Evolutionary conservation across 2,113 vertebrate species (phyloP).

Genomic region (Alces alces): DNA sequence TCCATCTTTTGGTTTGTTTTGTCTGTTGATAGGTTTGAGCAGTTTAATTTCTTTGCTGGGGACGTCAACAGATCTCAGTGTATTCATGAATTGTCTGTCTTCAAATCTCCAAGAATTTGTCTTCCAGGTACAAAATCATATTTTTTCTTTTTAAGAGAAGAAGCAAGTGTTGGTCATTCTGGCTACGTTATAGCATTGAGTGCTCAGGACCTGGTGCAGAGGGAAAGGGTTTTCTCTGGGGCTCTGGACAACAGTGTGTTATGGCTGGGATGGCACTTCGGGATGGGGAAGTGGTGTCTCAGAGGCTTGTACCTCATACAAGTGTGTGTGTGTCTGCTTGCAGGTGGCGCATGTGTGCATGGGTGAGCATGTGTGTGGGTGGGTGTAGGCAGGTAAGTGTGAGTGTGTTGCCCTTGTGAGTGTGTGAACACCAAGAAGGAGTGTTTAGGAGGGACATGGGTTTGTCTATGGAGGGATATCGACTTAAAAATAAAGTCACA

Average conservation of each 20-base stretch:
- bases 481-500: not conserved
- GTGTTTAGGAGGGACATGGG: not conserved
- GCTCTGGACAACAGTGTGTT: not conserved
- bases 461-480: not conserved
- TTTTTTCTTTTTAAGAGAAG: not conserved
- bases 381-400: no score
- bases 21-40: slow-evolving; percentile 72
- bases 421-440: not conserved
- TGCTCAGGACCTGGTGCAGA: not conserved
- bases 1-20: not conserved
- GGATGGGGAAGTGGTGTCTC: not conserved
- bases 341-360: not conserved
- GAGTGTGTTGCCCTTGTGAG: not conserved
- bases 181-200: not conserved
- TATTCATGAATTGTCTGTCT: slow-evolving; percentile 76
- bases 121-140: slow-evolving; percentile 76
- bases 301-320: not conserved
- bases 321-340: not conserved
- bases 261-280: not conserved
- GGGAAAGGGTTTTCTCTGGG: not conserved
- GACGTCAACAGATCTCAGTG: slow-evolving; percentile 67
- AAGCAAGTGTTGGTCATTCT: not conserved
- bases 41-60: slow-evolving; percentile 74
- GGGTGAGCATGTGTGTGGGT: not conserved
- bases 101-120: slow-evolving; percentile 76